Conservation (phyloP, 2,113 vertebrate species). For the Psammodynastes pulverulentus region DNA sequence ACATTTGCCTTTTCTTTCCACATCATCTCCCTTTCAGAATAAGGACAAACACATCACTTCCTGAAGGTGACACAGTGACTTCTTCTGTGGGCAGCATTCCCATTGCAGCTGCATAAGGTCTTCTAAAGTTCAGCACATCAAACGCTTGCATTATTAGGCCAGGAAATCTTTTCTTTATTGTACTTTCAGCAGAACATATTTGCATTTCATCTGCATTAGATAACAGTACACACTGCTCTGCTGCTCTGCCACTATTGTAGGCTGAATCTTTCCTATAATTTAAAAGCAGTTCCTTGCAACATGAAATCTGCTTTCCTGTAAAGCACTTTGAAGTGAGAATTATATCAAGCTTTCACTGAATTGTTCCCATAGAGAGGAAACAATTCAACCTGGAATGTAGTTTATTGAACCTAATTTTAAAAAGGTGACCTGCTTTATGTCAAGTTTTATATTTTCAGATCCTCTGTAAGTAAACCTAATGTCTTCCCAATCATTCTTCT, state of each 20-base stretch:
- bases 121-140: background rate
- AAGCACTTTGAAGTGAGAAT: background rate
- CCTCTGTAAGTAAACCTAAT: background rate
- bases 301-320: background rate
- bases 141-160: background rate
- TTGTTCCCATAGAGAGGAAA: constrained; percentile 1
- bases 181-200: background rate
- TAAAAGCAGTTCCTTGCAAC: fast-evolving
- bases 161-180: fast-evolving
- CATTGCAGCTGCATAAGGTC: background rate
- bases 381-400: background rate
- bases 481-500: background rate
- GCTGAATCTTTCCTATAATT: fast-evolving
- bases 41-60: background rate
- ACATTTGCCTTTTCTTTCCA: background rate
- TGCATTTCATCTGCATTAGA: background rate
- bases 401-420: background rate
- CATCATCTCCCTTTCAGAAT: background rate
- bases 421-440: background rate
- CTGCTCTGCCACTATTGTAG: background rate
- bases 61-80: background rate
- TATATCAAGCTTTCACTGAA: background rate
- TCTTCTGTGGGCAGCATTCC: background rate
- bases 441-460: constrained; percentile 2
- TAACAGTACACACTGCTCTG: background rate